phyloP scores from a whole-genome alignment of 2,797 vertebrate genomes.

The Dendrocincla tyrannina region DNA sequence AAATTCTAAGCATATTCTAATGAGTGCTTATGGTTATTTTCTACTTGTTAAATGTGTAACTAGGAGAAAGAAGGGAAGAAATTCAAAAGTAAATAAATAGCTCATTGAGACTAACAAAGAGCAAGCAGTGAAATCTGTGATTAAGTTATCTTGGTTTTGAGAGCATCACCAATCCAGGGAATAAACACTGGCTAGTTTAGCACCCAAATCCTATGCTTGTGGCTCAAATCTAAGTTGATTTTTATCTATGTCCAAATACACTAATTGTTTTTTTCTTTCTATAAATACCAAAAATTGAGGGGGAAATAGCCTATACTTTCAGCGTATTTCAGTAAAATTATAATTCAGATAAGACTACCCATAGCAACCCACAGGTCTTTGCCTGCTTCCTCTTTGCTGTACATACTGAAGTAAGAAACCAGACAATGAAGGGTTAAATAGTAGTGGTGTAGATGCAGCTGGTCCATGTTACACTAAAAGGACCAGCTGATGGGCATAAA shows the following conservation, averaged over 20 bases:
- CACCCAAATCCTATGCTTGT: accelerated
- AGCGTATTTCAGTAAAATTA: background rate
- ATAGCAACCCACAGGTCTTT: background rate
- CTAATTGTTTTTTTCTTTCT: background rate
- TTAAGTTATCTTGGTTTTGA: background rate
- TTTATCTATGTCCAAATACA: background rate
- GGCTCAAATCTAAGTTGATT: background rate
- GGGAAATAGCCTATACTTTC: background rate
- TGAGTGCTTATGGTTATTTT: background rate
- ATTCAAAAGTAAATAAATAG: background rate
- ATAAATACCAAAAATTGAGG: background rate
- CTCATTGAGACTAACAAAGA: background rate
- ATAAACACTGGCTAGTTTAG: background rate
- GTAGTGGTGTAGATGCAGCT: constrained; percentile 28
- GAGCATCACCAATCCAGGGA: background rate
- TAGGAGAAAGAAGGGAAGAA: background rate
- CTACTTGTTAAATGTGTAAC: background rate
- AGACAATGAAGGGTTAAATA: constrained; percentile 24
- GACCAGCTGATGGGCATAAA: constrained; percentile 52
- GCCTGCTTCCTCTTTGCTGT: background rate
- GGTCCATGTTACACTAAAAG: constrained; percentile 38
- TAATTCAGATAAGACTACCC: background rate
- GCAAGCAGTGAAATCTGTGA: background rate
- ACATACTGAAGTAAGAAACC: background rate
- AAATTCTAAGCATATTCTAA: background rate